Conservation (phyloP, 2,888 invertebrate genomes). For the Lingula anatina region DNA sequence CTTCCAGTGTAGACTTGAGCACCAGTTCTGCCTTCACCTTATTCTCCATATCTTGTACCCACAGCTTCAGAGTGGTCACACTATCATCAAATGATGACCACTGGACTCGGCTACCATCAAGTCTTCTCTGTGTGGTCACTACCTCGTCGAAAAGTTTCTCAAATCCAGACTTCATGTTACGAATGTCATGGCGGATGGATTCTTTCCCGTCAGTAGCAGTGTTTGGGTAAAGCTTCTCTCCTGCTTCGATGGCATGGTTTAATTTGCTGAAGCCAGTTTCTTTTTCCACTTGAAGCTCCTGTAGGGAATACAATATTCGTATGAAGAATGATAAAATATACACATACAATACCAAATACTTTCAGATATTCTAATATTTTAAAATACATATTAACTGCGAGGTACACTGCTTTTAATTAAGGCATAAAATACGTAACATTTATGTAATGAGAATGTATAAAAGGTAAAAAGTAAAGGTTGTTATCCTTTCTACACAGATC, state of each 20-base stretch:
- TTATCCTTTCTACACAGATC: too few relatives aligned
- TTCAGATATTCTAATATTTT: too few relatives aligned
- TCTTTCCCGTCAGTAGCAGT: conserved; percentile 89
- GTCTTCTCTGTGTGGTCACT: conserved; percentile 74
- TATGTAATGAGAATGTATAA: too few relatives aligned
- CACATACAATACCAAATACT: too few relatives aligned
- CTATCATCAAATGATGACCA: conserved; percentile 92
- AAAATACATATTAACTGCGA: too few relatives aligned
- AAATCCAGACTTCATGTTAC: conserved; percentile 78
- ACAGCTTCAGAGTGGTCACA: conserved; percentile 69
- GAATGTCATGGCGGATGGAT: conserved; percentile 76
- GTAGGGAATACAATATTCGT: too few relatives aligned
- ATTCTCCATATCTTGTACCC: conserved; percentile 72
- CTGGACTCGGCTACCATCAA: conserved; percentile 81
- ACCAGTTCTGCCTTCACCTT: conserved; percentile 74
- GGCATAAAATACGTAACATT: too few relatives aligned
- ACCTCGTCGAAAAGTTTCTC: conserved; percentile 80
- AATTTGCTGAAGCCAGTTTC: conserved; percentile 80
- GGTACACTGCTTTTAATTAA: too few relatives aligned
- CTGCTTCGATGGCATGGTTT: conserved; percentile 67
- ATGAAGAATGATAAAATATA: too few relatives aligned
- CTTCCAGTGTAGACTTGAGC: conserved; percentile 80
- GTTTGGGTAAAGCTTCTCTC: conserved; percentile 86
- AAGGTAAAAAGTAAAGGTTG: too few relatives aligned
- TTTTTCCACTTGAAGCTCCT: conserved; percentile 62